phyloP scores from a whole-genome alignment of 2,113 vertebrate genomes.

The Cyprinus carpio region DNA sequence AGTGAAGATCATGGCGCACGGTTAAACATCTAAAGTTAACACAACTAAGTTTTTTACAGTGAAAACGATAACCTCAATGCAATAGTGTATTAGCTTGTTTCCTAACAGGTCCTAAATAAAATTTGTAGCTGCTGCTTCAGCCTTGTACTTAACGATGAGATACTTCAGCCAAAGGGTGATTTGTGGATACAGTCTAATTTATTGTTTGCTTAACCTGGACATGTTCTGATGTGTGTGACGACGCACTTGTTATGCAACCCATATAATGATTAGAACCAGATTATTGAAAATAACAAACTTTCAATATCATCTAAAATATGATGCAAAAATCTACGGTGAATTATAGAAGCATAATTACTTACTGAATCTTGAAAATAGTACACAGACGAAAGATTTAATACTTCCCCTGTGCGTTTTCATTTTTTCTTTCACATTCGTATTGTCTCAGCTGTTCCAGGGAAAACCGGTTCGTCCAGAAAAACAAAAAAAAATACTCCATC shows the following conservation, averaged over 20 bases:
- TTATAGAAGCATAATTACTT: background rate
- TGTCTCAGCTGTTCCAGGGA: background rate
- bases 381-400: background rate
- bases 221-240: background rate
- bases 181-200: background rate
- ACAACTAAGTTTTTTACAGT: background rate
- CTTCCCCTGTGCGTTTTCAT: background rate
- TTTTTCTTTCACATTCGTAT: background rate
- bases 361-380: background rate
- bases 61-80: background rate
- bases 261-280: no score
- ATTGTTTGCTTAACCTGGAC: background rate
- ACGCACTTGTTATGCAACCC: background rate
- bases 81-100: background rate
- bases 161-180: background rate
- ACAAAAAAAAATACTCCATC: no score
- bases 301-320: background rate
- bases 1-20: background rate
- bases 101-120: background rate
- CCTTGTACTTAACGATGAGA: background rate
- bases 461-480: background rate
- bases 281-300: background rate
- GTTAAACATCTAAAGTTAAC: background rate
- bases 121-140: background rate
- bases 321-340: no score